These are phyloP conservation scores for Platycheirus rosarum DNA, from an alignment of 2,888 invertebrate genomes.

Conservation along the genomic window DNA sequence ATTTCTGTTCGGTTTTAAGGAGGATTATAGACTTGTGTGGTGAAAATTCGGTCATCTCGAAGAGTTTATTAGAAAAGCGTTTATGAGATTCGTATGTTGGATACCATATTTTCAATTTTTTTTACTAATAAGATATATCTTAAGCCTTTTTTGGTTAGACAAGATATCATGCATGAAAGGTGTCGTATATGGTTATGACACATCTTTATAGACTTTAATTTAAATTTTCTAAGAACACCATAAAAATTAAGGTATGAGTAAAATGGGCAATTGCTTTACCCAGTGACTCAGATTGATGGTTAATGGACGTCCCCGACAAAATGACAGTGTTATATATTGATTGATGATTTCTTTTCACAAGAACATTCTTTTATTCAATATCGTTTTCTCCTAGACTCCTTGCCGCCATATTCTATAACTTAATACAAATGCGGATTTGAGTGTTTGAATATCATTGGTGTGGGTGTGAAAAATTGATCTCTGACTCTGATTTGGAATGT, in stretches of 20 bases:
- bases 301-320: conserved; percentile 7
- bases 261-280: conserved; percentile 8
- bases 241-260: no score
- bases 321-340: conserved; percentile 40
- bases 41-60: conserved; percentile 27
- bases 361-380: conserved; percentile 7
- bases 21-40: conserved; percentile 59
- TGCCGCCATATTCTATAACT: conserved; percentile 10
- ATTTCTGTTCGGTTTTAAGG: conserved; percentile 50
- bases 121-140: no score
- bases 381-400: conserved; percentile 32
- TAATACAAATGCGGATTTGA: neutral
- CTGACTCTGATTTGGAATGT: conserved; percentile 31
- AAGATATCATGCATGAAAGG: no score
- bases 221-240: no score
- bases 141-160: no score
- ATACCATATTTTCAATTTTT: no score
- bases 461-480: conserved; percentile 46
- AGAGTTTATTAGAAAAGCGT: conserved; percentile 10
- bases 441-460: conserved; percentile 11
- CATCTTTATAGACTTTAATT: no score
- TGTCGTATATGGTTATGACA: no score
- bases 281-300: conserved; percentile 29
- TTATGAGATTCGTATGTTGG: neutral
- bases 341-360: conserved; percentile 21